phyloP scores from a whole-genome alignment of 2,113 vertebrate species.

The Nyctereutes procyonoides region DNA sequence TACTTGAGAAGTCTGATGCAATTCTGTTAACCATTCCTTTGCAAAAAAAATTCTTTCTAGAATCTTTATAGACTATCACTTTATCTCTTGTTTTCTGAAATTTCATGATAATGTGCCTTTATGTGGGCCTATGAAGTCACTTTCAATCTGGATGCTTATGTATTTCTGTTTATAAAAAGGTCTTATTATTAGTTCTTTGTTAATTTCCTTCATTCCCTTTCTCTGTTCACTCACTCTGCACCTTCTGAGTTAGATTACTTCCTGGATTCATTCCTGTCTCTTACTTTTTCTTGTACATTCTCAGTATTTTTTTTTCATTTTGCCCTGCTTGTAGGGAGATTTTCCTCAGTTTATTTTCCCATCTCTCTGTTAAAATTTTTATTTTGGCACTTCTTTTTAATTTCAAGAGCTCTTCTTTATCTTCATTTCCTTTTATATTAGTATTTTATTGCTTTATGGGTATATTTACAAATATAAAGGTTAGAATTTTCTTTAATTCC shows the following conservation, averaged over 20 bases:
- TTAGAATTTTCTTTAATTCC: slow-evolving; percentile 9
- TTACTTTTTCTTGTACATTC: neutral
- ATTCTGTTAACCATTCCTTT: neutral
- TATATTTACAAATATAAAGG: neutral
- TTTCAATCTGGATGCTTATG: neutral
- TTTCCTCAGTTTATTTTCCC: slow-evolving; percentile 12
- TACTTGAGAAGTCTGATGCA: neutral
- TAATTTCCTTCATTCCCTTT: neutral
- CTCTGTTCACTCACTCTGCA: neutral
- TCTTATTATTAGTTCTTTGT: neutral
- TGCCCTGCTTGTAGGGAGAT: neutral
- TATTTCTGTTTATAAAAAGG: neutral
- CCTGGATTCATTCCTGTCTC: neutral
- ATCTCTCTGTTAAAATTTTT: neutral
- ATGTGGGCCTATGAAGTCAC: neutral
- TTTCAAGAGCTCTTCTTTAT: neutral
- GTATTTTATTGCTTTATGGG: neutral
- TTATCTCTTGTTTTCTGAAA: neutral
- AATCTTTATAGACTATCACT: neutral
- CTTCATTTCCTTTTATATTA: slow-evolving; percentile 5
- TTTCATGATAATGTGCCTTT: neutral
- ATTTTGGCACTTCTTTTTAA: slow-evolving; percentile 17
- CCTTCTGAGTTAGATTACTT: slow-evolving; percentile 7
- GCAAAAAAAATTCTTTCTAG: neutral
- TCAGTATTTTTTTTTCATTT: neutral